Evolutionary conservation across 2,888 invertebrate genomes (phyloP), one percentile per base, ranked within the genome.

Genomic region (Leptopilina myrica): DNA sequence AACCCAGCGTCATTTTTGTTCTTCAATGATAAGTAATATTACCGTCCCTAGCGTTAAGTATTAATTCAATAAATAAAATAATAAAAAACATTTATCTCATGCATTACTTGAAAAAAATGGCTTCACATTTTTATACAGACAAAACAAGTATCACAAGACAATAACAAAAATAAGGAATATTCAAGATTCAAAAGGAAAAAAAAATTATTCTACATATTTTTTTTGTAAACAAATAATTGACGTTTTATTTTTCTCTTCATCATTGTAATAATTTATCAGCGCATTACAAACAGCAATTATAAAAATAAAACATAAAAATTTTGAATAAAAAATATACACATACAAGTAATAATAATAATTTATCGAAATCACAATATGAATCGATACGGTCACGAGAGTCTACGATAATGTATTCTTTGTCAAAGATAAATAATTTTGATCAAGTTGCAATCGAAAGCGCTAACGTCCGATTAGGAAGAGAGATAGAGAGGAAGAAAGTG

Each of bases 401-500:
- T n/a, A n/a, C n/a, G 73, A 73, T 59, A 73, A 73, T 15, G 56
- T 43, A 8, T 56, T 59, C 53, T 69, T 53, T 69, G 53, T 53
- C 49, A 49, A 69, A 69, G 69, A 26, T 69, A 49, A 53, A 69
- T 69, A 69, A 53, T 69, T 69, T 33, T 43, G 14, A 69, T 49
- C 9, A 53, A 26, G 15, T 9, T 69, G 7, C 53, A 26, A 14
- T 14, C 69, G 53, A 69, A 26, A 53, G 15, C 49, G 69, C 46
- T 49, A 69, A 53, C 26, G 11, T 59, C 56, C 33, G 56, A 73
- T 40, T 73, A 59, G 40, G 53, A 64, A 64, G 46, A 49, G 46
- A 65, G 59, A 66, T 53, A 66, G 33, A 69, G 66, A 66, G 78
- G 65, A 75, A 78, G 73, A 81, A 64, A 73, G 73, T 73, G 73